phyloP scores from a whole-genome alignment of 2,113 vertebrate species.

The Cinclus cinclus region DNA sequence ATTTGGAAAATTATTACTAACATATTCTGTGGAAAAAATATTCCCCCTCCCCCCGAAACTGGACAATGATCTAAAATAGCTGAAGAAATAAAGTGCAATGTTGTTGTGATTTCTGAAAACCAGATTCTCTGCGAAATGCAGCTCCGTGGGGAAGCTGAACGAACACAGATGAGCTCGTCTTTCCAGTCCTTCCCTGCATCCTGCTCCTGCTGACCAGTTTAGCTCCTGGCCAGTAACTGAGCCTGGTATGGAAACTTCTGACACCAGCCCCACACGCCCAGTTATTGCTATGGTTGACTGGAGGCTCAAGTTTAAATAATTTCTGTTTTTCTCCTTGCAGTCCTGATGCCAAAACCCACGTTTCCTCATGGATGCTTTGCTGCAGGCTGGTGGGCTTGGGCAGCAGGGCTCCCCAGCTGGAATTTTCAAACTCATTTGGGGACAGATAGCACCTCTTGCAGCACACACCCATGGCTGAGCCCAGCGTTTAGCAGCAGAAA shows the following conservation, averaged over 20 bases:
- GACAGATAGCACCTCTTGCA: not conserved
- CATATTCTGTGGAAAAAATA: not conserved
- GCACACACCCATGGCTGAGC: accelerated
- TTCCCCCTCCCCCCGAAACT: not conserved
- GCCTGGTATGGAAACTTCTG: not conserved
- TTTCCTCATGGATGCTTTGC: not conserved
- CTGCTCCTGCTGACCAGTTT: not conserved
- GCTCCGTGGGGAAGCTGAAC: not conserved
- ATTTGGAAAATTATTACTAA: conserved; percentile 36
- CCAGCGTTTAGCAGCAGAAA: not conserved
- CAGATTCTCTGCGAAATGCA: not conserved
- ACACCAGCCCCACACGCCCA: not conserved
- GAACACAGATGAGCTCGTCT: not conserved
- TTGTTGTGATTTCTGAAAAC: not conserved
- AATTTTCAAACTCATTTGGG: not conserved
- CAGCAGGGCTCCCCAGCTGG: not conserved
- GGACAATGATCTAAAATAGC: conserved; percentile 4
- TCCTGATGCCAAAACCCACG: accelerated
- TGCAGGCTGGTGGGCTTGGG: not conserved
- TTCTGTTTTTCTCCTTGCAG: not conserved
- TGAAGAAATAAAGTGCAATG: not conserved
- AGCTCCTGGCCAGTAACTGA: not conserved
- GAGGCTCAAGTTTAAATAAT: not conserved
- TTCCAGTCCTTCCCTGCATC: not conserved
- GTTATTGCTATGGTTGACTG: not conserved